phyloP scores from a whole-genome alignment of 2,797 vertebrate species.

The Kryptolebias ocellatus region DNA sequence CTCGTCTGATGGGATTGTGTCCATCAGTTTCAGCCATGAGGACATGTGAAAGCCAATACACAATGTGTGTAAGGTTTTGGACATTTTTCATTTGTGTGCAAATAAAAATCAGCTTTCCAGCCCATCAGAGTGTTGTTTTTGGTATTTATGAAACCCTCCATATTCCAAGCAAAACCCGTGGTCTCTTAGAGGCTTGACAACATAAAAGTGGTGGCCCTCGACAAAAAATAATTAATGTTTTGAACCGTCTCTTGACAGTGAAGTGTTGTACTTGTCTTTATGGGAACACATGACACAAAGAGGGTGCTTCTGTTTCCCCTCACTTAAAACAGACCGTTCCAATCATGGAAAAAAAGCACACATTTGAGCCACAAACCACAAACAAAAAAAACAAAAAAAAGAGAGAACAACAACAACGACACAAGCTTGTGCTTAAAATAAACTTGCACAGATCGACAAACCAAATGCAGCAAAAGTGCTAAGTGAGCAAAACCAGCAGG shows the following conservation, averaged over 20 bases:
- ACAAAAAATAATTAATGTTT: slow-evolving; percentile 14
- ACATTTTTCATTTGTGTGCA: slow-evolving; percentile 14
- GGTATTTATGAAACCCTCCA: slow-evolving; percentile 5
- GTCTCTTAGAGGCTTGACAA: not conserved
- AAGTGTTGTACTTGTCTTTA: slow-evolving; percentile 33
- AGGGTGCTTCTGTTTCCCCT: slow-evolving; percentile 17
- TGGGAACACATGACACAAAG: slow-evolving; percentile 19
- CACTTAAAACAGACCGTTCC: not conserved
- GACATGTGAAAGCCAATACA: slow-evolving; percentile 34
- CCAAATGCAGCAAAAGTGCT: slow-evolving; percentile 62
- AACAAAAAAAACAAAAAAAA: not conserved
- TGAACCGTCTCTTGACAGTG: slow-evolving; percentile 31
- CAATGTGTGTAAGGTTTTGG: slow-evolving; percentile 28
- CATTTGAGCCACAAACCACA: slow-evolving; percentile 22
- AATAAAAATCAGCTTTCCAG: slow-evolving; percentile 5
- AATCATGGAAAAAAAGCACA: not conserved
- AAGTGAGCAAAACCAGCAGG: slow-evolving; percentile 52
- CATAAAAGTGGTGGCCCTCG: not conserved
- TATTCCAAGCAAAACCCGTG: slow-evolving; percentile 1
- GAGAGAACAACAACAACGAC: slow-evolving; percentile 2
- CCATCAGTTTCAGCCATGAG: slow-evolving; percentile 20
- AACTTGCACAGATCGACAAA: slow-evolving; percentile 41
- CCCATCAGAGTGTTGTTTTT: slow-evolving; percentile 12
- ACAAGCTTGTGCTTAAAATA: slow-evolving; percentile 45
- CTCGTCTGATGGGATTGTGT: slow-evolving; percentile 33